Conservation (phyloP, 2,888 invertebrate genomes). For the Eledona agricola region DNA sequence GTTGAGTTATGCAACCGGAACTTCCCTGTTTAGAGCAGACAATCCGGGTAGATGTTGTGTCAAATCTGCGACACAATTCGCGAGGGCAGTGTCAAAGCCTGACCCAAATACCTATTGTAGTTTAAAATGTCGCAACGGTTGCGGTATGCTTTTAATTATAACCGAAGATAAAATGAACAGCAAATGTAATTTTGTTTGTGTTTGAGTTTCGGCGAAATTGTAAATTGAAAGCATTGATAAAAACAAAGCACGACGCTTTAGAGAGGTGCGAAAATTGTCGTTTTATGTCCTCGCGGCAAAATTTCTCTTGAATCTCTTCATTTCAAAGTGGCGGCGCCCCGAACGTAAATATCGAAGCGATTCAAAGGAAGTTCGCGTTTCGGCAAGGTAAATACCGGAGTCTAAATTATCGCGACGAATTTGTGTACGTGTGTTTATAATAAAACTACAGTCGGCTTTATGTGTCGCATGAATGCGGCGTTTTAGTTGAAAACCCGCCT, state of each 20-base stretch:
- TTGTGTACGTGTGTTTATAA: slow-evolving; percentile 21
- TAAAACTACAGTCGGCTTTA: slow-evolving; percentile 11
- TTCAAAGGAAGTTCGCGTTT: slow-evolving; percentile 33
- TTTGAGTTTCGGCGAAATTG: slow-evolving; percentile 16
- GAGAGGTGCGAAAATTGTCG: slow-evolving; percentile 31
- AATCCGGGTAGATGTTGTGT: slow-evolving; percentile 16
- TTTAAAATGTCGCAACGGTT: slow-evolving; percentile 24
- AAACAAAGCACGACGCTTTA: slow-evolving; percentile 11
- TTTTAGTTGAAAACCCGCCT: slow-evolving; percentile 9
- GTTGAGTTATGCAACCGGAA: slow-evolving; percentile 33
- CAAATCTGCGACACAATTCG: slow-evolving; percentile 3
- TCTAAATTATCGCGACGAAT: slow-evolving; percentile 13
- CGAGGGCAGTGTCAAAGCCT: slow-evolving; percentile 15
- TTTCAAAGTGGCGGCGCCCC: slow-evolving; percentile 28
- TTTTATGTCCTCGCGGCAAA: slow-evolving; percentile 19
- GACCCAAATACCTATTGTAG: slow-evolving; percentile 14
- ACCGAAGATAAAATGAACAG: slow-evolving; percentile 13
- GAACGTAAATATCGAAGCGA: slow-evolving; percentile 26
- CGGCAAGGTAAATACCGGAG: slow-evolving; percentile 27
- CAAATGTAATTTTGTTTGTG: slow-evolving; percentile 9
- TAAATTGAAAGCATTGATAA: slow-evolving; percentile 18
- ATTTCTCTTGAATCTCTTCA: slow-evolving; percentile 27
- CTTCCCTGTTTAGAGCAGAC: slow-evolving; percentile 20
- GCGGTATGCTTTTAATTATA: slow-evolving; percentile 15
- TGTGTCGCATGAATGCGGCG: slow-evolving; percentile 12